Conservation (phyloP, 2,888 invertebrate genomes). For the Hecatera dysodea region DNA sequence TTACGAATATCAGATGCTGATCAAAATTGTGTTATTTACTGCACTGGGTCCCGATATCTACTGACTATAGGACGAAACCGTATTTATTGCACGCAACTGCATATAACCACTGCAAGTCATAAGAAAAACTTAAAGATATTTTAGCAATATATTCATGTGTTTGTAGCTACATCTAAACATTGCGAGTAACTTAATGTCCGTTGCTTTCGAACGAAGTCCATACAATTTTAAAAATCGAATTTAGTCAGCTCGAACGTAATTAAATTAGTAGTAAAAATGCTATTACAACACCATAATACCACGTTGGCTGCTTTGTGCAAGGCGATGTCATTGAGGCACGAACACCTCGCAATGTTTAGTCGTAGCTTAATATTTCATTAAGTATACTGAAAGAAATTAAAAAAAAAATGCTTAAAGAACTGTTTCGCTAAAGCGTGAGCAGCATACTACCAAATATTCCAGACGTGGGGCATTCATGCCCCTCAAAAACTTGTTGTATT, state of each 20-base stretch:
- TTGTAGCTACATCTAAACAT: constrained; percentile 21
- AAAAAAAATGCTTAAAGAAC: neutral
- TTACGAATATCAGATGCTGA: constrained; percentile 73
- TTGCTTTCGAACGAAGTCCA: neutral
- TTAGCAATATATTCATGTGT: constrained; percentile 6
- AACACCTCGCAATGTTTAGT: constrained; percentile 13
- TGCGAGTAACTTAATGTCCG: constrained; percentile 3
- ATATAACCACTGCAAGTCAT: constrained; percentile 37
- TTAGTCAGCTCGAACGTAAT: no score
- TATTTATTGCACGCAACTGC: constrained; percentile 81
- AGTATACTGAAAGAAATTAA: neutral
- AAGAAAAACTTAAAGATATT: constrained; percentile 13
- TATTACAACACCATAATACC: neutral
- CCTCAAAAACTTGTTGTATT: neutral
- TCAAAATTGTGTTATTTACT: constrained; percentile 55
- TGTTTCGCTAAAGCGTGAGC: neutral
- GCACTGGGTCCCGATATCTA: constrained; percentile 73
- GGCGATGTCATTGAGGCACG: neutral
- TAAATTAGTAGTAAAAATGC: constrained; percentile 16
- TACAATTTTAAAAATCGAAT: no score
- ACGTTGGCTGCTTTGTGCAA: neutral
- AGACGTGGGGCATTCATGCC: neutral
- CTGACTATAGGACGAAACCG: constrained; percentile 52
- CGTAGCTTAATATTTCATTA: neutral
- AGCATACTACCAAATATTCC: neutral